Percentiles rank a stretch among this genome's conserved stretches.
phyloP scores from a whole-genome alignment of 2,113 vertebrate genomes.

The Saimiri boliviensis region DNA sequence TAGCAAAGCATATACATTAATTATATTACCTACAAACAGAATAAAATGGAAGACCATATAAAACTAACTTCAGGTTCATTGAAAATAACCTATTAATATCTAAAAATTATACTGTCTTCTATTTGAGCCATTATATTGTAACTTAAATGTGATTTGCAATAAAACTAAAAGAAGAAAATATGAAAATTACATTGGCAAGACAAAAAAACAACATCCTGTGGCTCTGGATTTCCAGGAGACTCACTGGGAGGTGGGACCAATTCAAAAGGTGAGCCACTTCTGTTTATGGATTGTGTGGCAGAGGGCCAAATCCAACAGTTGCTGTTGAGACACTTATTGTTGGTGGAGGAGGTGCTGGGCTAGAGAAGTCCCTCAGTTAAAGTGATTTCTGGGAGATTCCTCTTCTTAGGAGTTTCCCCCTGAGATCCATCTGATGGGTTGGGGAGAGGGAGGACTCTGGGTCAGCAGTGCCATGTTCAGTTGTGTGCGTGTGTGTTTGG shows the following conservation, averaged over 20 bases:
- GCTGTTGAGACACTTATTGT: neutral
- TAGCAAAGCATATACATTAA: neutral
- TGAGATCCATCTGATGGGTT: neutral
- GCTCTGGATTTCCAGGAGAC: neutral
- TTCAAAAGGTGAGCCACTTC: neutral
- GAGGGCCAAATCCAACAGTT: neutral
- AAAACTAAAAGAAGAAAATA: neutral
- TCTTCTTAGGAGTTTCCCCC: neutral
- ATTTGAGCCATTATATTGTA: neutral
- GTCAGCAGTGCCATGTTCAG: neutral
- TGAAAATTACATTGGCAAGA: neutral
- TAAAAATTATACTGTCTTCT: constrained; percentile 26
- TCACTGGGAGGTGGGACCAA: neutral
- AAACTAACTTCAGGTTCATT: constrained; percentile 33
- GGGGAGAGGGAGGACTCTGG: neutral
- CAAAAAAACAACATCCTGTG: neutral
- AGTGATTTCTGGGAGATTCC: neutral
- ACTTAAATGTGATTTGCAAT: constrained; percentile 39
- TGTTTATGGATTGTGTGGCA: neutral
- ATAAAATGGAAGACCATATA: constrained; percentile 9
- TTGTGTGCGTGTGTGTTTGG: neutral
- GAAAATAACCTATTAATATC: constrained; percentile 22
- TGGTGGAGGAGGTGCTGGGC: neutral
- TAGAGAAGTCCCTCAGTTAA: neutral
- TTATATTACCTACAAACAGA: constrained; percentile 34